Base-by-base conservation (phyloP, 2,888 invertebrate genomes). In the Pterostichus niger region DNA sequence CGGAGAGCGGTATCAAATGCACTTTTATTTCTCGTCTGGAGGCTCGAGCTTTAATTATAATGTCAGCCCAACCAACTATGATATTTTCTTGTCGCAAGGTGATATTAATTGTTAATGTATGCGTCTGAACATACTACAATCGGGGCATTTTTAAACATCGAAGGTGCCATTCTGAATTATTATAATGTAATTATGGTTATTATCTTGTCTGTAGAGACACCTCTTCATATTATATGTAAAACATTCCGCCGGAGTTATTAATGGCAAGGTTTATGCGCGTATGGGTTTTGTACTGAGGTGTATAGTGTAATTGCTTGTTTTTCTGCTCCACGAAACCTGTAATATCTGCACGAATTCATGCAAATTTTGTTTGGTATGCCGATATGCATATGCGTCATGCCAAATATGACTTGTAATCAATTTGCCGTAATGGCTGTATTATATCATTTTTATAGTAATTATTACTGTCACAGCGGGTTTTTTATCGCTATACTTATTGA, bases 181-280 rank as follows among this genome's bases (percentile, higher is more conserved):
- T 82, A 75, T 82, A 82, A 82, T 75, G 64, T 82, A 76, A 82
- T 82, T 75, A 82, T 46, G 35, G 82, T 82, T 82, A 82, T 82
- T 82, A 82, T 75, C 61, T 35, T 82, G 82, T 82, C 82, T 44
- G 9, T 49, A 44, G 31, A 68, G 82, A 82, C 82, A 82, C 82
- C 76, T 82, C 46, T 59, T 10, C 64, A 75, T 82, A 82, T 82
- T 82, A 82, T 76, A 82, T 82, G 82, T 75, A 82, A 82, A 82
- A 82, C 76, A 82, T 46, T 49, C 61, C 9, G 15, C 44, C 17
- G 5, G 15, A 17, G 75, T 52, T 81, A 81, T 81, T 81, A 81
- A 81, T 81, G 59, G 73, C 40, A 71, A 52, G 49, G 46, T 80
- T 54, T 56, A 77, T 77, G 77, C 35, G 6, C 24, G 52, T 24